Evolutionary conservation across 30 jellyfish, hydroid and myxozoan genomes (phyloP).

Genomic region (Cassiopea andromeda): DNA sequence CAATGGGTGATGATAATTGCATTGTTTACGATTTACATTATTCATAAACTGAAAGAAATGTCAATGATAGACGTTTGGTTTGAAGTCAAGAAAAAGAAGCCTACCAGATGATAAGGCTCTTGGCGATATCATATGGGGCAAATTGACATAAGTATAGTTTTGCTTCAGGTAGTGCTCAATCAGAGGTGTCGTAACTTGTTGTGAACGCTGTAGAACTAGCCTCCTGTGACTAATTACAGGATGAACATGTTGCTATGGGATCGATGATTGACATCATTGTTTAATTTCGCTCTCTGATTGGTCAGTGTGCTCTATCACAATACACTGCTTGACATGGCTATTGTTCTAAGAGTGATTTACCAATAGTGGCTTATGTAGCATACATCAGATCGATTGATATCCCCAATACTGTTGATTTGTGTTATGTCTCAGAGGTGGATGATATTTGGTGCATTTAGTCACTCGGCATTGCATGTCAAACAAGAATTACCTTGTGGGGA

Average conservation of each 20-base stretch:
- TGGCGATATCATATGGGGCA: not conserved
- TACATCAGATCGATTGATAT: not conserved
- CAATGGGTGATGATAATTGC: not conserved
- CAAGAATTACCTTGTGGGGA: not conserved
- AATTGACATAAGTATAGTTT: no score
- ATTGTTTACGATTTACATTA: not conserved
- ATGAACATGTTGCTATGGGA: conserved; percentile 32
- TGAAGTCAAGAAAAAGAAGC: not conserved
- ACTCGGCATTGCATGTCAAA: not conserved
- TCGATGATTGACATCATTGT: conserved; percentile 22
- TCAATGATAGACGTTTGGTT: not conserved
- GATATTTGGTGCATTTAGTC: not conserved
- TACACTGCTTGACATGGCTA: conserved; percentile 4
- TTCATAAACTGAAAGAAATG: not conserved
- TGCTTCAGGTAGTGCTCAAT: no score
- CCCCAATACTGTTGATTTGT: not conserved
- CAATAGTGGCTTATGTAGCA: conserved; percentile 22
- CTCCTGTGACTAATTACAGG: not conserved
- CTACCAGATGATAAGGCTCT: not conserved
- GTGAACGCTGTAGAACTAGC: no score
- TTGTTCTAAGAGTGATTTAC: conserved; percentile 18
- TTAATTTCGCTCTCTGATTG: conserved; percentile 34
- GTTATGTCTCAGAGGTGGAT: conserved; percentile 3
- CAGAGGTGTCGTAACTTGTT: no score
- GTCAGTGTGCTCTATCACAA: conserved; percentile 4